Evolutionary conservation across 2,888 invertebrate species (phyloP).

Genomic region (Syrista parreyssii): DNA sequence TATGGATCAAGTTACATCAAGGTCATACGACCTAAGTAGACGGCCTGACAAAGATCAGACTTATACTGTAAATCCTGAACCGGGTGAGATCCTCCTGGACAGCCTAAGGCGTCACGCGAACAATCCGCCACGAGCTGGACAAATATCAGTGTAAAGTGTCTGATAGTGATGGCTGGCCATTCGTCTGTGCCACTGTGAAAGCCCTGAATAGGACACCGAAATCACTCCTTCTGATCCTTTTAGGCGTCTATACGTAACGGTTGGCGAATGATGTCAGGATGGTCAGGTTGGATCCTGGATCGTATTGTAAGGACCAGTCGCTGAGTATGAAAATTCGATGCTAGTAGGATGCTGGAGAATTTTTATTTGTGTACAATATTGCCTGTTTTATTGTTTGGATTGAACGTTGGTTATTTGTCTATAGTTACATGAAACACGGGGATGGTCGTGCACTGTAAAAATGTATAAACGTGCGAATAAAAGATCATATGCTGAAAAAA

Average conservation of each 20-base stretch:
- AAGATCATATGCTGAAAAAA: background rate
- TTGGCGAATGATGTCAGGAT: background rate
- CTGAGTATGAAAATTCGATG: background rate
- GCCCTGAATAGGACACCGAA: background rate
- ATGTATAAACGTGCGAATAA: background rate
- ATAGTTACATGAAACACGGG: background rate
- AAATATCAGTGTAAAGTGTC: slow-evolving; percentile 5
- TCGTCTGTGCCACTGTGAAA: slow-evolving; percentile 25
- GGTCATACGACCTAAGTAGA: background rate
- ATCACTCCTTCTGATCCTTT: background rate
- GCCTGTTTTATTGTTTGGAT: background rate
- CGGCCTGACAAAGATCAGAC: background rate
- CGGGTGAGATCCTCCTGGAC: background rate
- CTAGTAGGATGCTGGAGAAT: background rate
- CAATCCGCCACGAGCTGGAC: background rate
- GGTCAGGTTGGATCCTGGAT: background rate
- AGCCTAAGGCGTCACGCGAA: background rate
- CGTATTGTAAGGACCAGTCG: background rate
- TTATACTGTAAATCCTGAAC: background rate
- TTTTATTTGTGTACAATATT: background rate
- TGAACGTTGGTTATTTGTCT: background rate
- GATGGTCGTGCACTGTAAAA: background rate
- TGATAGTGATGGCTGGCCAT: slow-evolving; percentile 15
- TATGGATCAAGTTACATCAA: background rate
- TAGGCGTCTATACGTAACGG: background rate